These are phyloP conservation scores for Carposina sasakii DNA, from an alignment of 1,140 invertebrate genomes.

Conservation along the genomic window DNA sequence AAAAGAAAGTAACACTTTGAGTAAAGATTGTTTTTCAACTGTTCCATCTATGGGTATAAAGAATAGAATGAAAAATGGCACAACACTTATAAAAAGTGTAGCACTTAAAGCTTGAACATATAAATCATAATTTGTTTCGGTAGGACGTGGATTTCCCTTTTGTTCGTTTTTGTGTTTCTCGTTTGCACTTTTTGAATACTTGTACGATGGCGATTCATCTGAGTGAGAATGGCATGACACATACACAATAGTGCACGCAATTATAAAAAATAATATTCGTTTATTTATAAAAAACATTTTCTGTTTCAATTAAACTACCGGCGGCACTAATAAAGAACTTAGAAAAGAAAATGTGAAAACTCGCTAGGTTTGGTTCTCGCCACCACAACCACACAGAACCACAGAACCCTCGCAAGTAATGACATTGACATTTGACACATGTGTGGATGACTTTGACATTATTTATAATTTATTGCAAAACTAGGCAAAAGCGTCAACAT, in stretches of 20 bases:
- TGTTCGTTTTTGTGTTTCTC: conserved; percentile 47
- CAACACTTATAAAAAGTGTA: conserved; percentile 93
- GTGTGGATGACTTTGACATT: too few relatives aligned
- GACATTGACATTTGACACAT: too few relatives aligned
- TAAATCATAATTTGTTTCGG: conserved; percentile 69
- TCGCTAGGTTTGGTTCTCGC: too few relatives aligned
- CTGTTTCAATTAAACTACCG: too few relatives aligned
- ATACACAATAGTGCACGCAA: conserved; percentile 29
- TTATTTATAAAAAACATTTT: conserved; percentile 21
- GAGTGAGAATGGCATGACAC: conserved; percentile 44
- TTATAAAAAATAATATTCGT: conserved; percentile 26
- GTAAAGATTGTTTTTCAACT: conserved; percentile 84
- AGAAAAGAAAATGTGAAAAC: too few relatives aligned
- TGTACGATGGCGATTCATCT: conserved; percentile 77
- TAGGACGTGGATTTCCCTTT: conserved; percentile 22
- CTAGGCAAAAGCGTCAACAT: too few relatives aligned
- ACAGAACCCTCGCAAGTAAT: too few relatives aligned
- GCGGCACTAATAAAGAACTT: too few relatives aligned
- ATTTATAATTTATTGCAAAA: too few relatives aligned
- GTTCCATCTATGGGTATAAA: conserved; percentile 94
- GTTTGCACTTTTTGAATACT: conserved; percentile 84
- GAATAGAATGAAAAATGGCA: conserved; percentile 94
- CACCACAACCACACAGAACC: too few relatives aligned
- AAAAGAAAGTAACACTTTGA: conserved; percentile 94
- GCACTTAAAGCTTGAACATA: conserved; percentile 90